Base-by-base conservation (phyloP, 2,797 vertebrate genomes). In the Poecilia wingei region DNA sequence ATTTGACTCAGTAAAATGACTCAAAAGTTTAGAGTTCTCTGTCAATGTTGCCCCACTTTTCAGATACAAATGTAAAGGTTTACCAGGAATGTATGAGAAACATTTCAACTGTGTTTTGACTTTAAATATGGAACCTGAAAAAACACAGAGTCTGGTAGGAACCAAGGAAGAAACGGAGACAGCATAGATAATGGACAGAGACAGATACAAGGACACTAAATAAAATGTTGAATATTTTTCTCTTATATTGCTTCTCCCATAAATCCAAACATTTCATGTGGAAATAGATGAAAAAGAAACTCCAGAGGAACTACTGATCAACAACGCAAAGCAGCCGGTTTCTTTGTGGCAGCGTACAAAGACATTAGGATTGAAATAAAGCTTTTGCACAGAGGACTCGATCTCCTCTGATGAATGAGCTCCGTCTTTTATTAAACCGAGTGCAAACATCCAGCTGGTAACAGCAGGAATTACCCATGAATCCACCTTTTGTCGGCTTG, bases 401-500 rank as follows among this genome's bases (percentile, higher is more conserved):
- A 72, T 80, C 72, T 31, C 57, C 43, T 47, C 0, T 0, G 28
- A 33, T 49, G 3, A 55, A 66, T 71, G 51, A 83, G 76, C 1
- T n/a, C 3, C 31, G 41, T 59, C 41, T 74, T 77, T 59, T n/a
- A 79, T 43, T 12, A 66, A 66, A 66, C 64, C 9, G 64, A 71
- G 45, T 45, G 77, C 76, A 43, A 59, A 25, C 51, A 43, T 46
- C 47, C 45, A 53, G 53, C 5, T 31, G 25, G 13, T 47, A 33
- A 74, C 55, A 3, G 69, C 46, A 22, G 51, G 28, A 31, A 47
- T 49, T 43, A 85, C 78, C 70, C 31, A 74, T 51, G 69, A 78
- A 78, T 39, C n/a, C 69, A 66, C 47, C 18, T 36, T 59, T 36
- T 71, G 55, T 74, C 41, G 10, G 39, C 36, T 76, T 73, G 46